Evolutionary conservation across 2,113 vertebrate species (phyloP).

Genomic region (Lethenteron reissneri): DNA sequence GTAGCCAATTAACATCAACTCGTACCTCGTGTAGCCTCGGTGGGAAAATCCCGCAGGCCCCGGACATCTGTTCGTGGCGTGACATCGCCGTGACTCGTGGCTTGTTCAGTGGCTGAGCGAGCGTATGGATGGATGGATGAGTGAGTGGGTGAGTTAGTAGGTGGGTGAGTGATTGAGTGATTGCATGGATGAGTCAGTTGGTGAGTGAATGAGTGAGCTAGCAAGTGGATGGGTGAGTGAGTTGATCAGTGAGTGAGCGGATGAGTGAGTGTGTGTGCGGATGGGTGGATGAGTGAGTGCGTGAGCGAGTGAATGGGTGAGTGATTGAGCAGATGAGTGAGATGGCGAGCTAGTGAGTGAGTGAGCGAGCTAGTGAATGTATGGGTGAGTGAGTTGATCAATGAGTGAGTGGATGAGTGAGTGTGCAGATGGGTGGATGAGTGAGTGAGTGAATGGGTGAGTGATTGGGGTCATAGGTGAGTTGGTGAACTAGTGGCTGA

Average conservation of each 20-base stretch:
- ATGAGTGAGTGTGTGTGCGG: constrained; percentile 7
- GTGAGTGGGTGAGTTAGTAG: too few species aligned
- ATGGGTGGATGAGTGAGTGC: constrained; percentile 7
- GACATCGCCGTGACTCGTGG: too few species aligned
- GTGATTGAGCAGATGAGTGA: constrained; percentile 5
- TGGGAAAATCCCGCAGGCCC: too few species aligned
- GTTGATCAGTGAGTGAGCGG: neutral
- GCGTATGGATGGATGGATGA: too few species aligned
- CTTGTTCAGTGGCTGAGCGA: too few species aligned
- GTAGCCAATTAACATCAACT: too few species aligned
- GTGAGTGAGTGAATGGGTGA: constrained; percentile 3
- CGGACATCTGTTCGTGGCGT: too few species aligned
- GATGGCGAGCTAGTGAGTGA: constrained; percentile 5
- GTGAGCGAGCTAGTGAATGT: neutral
- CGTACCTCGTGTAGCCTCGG: too few species aligned
- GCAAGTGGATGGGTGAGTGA: too few species aligned
- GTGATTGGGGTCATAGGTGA: constrained; percentile 1
- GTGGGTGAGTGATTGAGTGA: too few species aligned
- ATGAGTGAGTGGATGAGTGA: neutral
- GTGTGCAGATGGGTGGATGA: neutral
- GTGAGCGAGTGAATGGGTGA: neutral
- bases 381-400: neutral
- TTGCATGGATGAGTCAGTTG: too few species aligned
- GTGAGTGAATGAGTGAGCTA: too few species aligned
- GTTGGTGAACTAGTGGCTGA: neutral